phyloP scores from a whole-genome alignment of 2,113 vertebrate species.

The Coreoperca whiteheadi region DNA sequence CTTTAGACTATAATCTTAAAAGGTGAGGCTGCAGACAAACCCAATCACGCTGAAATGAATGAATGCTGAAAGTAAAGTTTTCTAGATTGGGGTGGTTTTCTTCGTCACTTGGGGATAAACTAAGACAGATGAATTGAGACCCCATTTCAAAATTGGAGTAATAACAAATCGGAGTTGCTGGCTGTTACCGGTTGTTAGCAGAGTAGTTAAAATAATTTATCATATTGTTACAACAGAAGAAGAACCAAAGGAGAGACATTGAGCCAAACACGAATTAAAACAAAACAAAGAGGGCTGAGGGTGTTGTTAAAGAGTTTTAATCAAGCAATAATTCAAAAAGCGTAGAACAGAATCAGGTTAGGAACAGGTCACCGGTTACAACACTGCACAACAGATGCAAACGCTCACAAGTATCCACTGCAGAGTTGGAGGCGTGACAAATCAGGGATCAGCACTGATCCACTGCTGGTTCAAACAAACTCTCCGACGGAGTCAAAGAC shows the following conservation, averaged over 20 bases:
- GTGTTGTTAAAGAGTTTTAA: constrained; percentile 84
- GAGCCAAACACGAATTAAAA: constrained; percentile 37
- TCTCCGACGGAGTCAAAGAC: constrained; percentile 50
- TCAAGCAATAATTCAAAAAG: constrained; percentile 76
- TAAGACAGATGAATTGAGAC: neutral
- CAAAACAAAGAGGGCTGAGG: constrained; percentile 43
- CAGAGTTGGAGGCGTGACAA: constrained; percentile 56
- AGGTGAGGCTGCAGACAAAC: neutral
- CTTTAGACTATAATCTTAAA: neutral
- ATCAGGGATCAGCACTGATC: constrained; percentile 33
- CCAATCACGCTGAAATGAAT: neutral
- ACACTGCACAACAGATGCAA: constrained; percentile 60
- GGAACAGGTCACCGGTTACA: constrained; percentile 68
- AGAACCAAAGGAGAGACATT: constrained; percentile 20
- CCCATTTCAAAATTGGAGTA: neutral
- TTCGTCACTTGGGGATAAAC: neutral
- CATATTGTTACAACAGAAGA: neutral
- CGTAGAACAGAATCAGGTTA: constrained; percentile 74
- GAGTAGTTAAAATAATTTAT: constrained; percentile 34
- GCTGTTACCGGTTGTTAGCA: constrained; percentile 42
- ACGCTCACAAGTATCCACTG: constrained; percentile 59
- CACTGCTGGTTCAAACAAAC: constrained; percentile 38
- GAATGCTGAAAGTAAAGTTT: neutral
- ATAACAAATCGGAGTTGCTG: neutral
- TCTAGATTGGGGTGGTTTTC: neutral